Evolutionary conservation across 2,113 vertebrate genomes (phyloP).

Genomic region (Lophius piscatorius): DNA sequence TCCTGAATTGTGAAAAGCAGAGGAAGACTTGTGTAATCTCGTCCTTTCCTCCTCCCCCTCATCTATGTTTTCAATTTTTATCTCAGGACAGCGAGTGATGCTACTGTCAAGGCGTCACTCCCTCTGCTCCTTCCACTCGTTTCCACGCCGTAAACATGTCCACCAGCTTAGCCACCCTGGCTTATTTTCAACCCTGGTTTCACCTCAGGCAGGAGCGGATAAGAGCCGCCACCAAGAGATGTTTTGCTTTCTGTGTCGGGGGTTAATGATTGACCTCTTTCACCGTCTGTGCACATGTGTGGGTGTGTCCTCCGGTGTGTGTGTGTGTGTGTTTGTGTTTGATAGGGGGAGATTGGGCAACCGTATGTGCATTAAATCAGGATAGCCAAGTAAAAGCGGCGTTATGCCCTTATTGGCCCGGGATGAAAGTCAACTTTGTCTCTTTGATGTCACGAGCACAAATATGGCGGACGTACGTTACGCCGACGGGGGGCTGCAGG

Average conservation of each 20-base stretch:
- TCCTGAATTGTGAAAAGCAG: too few species aligned
- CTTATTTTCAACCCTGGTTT: not conserved
- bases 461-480: constrained; percentile 1
- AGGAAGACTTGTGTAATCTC: too few species aligned
- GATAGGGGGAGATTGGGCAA: not conserved
- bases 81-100: too few species aligned
- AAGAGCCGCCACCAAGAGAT: constrained; percentile 2
- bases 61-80: constrained; percentile 16
- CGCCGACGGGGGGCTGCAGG: not conserved
- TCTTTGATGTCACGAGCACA: constrained; percentile 8
- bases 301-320: not conserved
- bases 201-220: not conserved
- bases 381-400: constrained; percentile 32
- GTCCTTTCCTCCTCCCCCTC: not conserved
- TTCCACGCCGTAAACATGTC: too few species aligned
- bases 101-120: too few species aligned
- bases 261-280: constrained; percentile 46
- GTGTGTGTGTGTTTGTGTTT: not conserved
- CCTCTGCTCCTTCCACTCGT: too few species aligned
- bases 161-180: too few species aligned
- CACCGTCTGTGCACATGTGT: not conserved
- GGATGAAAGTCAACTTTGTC: constrained; percentile 30
- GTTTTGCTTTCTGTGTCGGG: not conserved
- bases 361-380: constrained; percentile 17
- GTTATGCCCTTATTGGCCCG: constrained; percentile 25